These are phyloP conservation scores for Oeneis ivallda DNA, from an alignment of 2,888 invertebrate species.

Conservation along the genomic window DNA sequence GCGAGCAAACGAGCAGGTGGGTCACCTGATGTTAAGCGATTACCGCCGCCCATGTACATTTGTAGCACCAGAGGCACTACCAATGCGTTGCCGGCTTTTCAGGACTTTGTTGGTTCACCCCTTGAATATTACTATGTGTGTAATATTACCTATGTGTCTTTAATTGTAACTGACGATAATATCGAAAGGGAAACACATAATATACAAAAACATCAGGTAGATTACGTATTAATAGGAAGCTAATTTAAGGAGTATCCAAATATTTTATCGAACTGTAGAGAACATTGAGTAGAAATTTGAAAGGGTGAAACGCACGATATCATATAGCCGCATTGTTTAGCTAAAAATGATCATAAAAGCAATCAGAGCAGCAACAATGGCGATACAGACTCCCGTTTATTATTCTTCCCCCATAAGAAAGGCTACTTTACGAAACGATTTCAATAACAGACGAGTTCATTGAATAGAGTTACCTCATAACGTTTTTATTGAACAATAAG, in stretches of 20 bases:
- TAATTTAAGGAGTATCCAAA: constrained; percentile 5
- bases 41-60: no score
- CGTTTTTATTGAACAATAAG: constrained; percentile 79
- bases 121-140: no score
- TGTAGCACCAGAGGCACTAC: no score
- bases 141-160: no score
- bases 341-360: constrained; percentile 49
- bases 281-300: constrained; percentile 28
- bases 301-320: constrained; percentile 32
- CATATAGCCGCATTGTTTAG: constrained; percentile 38
- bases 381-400: constrained; percentile 55
- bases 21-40: no score
- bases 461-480: constrained; percentile 79
- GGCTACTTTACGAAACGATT: constrained; percentile 71
- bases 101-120: no score
- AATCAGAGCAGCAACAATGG: constrained; percentile 59
- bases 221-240: not conserved
- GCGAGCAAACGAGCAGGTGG: no score
- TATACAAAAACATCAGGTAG: not conserved
- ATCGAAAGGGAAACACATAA: no score
- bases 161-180: no score
- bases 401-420: constrained; percentile 60
- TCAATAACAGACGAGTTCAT: constrained; percentile 77
- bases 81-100: no score
- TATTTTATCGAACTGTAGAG: constrained; percentile 7